Evolutionary conservation across 2,888 invertebrate species (phyloP).

Genomic region (Clepsis dumicolana): DNA sequence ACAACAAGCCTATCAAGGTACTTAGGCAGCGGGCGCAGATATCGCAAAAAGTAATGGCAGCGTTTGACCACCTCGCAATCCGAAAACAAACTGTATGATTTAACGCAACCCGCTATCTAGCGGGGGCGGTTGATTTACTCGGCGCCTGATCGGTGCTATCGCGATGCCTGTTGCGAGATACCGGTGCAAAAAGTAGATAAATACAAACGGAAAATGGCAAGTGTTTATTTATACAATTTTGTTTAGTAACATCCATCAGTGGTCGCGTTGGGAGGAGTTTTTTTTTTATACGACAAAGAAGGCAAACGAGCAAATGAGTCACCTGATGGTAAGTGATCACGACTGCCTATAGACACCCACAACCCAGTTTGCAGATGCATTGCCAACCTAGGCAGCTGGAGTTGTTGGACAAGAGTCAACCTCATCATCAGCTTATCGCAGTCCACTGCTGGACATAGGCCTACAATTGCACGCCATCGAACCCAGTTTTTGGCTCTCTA

Average conservation of each 20-base stretch:
- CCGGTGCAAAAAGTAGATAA: background rate
- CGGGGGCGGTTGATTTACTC: slow-evolving; percentile 80
- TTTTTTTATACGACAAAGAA: background rate
- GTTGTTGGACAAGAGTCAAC: too few species aligned
- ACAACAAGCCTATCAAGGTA: background rate
- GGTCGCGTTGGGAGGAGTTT: too few species aligned
- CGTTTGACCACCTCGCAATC: slow-evolving; percentile 34
- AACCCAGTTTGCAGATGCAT: too few species aligned
- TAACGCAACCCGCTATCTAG: slow-evolving; percentile 73
- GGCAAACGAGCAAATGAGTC: too few species aligned
- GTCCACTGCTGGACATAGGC: too few species aligned
- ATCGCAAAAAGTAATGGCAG: background rate
- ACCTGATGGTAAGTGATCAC: too few species aligned
- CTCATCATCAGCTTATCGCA: too few species aligned
- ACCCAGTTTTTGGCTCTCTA: too few species aligned
- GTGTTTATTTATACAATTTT: background rate
- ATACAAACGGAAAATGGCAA: background rate
- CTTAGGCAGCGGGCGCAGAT: background rate
- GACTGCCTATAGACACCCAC: too few species aligned
- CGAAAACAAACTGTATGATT: slow-evolving; percentile 81
- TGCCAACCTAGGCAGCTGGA: too few species aligned
- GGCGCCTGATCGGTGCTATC: slow-evolving; percentile 56
- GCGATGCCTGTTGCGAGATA: slow-evolving; percentile 36
- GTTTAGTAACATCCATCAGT: background rate
- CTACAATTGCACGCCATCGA: too few species aligned